phyloP scores from a whole-genome alignment of 2,797 vertebrate genomes.

The Pseudochaenichthys georgianus region DNA sequence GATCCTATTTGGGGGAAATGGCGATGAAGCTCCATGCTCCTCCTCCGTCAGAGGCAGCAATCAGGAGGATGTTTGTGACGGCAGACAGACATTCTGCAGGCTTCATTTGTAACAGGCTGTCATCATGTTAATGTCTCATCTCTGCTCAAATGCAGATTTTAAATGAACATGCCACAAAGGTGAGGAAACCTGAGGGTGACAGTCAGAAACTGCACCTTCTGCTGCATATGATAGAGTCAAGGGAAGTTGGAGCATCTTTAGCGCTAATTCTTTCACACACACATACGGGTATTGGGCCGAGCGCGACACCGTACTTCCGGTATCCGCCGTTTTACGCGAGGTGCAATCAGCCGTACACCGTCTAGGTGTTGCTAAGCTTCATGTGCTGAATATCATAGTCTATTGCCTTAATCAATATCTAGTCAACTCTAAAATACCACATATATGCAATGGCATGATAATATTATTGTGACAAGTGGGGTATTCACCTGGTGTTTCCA shows the following conservation, averaged over 20 bases:
- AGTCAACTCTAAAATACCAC: too few relatives aligned
- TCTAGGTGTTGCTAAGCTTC: too few relatives aligned
- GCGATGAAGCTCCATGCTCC: slow-evolving; percentile 14
- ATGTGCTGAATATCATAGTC: too few relatives aligned
- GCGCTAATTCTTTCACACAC: not conserved
- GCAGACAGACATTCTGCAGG: slow-evolving; percentile 26
- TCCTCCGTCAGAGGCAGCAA: slow-evolving; percentile 35
- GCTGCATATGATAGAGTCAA: slow-evolving; percentile 12
- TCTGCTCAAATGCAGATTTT: slow-evolving; percentile 5
- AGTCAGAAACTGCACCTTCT: not conserved
- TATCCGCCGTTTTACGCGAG: too few relatives aligned
- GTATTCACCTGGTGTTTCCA: too few relatives aligned
- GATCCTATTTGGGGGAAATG: slow-evolving; percentile 36
- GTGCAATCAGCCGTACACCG: too few relatives aligned
- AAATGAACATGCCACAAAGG: slow-evolving; percentile 6
- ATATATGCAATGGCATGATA: too few relatives aligned
- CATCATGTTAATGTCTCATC: slow-evolving; percentile 19
- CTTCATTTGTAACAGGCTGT: slow-evolving; percentile 30
- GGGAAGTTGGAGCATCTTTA: not conserved
- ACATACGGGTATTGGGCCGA: too few relatives aligned
- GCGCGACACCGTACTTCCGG: too few relatives aligned
- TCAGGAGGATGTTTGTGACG: slow-evolving; percentile 43
- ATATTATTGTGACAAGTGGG: too few relatives aligned
- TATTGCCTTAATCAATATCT: too few relatives aligned
- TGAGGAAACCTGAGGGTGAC: not conserved